Evolutionary conservation across 2,797 vertebrate genomes (phyloP), one percentile per base, ranked within the genome.

Genomic region (Apogon hyalosoma): DNA sequence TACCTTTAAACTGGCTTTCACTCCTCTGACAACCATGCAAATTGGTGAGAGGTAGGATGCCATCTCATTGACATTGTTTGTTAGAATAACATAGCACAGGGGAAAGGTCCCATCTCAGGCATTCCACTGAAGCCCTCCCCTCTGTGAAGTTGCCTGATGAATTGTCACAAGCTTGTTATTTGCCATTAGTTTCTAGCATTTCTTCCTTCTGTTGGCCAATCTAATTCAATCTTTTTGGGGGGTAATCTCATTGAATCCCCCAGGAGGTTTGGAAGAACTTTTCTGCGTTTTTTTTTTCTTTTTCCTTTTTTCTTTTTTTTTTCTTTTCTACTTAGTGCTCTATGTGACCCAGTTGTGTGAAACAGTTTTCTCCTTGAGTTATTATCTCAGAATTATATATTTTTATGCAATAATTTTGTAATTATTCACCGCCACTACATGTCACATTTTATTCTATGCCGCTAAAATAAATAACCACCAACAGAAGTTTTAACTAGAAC

Each of bases 1-100:
- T 93, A 94, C 93, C 93, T 95, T 95, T 94, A 95, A 94, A 95
- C 92, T 91, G 87, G 90, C 93, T 93, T 94, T 94, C 94, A 93
- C 85, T 90, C 83, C 87, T 81, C 86, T 95, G 94, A 94, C 93
- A 95, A 92, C 90, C 94, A 91, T 95, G 92, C 92, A 94, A 94
- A 94, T 95, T 91, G 91, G 88, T 93, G 88, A 88, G 92, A 94
- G 93, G 93, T 94, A 92, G 93, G 93, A 93, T 94, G 93, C 92
- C 93, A 93, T 94, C 91, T 93, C 89, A 91, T 88, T 93, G 92
- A 92, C 92, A 92, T 90, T 94, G 92, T 94, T 94, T 94, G 92
- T 93, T 93, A 90, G 92, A 93, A 91, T 90, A 93, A 93, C 93
- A 94, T 76, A 88, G 92, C 72, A 72, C 79, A 88, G 92, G 90